phyloP scores from a whole-genome alignment of 2,888 invertebrate genomes.

The Drosophila buzzatii region DNA sequence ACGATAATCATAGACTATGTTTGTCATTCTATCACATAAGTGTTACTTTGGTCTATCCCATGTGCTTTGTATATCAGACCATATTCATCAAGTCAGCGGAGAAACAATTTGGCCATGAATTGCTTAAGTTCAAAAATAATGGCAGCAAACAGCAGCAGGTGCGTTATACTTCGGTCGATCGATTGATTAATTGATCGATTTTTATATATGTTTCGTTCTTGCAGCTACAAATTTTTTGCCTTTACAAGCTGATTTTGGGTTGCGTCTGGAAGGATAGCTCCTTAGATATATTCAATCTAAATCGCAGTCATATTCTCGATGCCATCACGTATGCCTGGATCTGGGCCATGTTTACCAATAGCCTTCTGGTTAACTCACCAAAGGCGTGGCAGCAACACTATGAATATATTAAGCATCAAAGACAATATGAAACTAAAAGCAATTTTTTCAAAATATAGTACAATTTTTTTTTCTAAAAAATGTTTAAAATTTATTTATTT shows the following conservation, averaged over 20 bases:
- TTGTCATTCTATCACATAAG: fast-evolving
- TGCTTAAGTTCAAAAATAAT: slow-evolving; percentile 23
- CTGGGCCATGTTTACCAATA: slow-evolving; percentile 52
- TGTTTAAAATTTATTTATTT: no score
- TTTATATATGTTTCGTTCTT: background rate
- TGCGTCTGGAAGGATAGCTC: background rate
- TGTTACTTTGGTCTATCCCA: slow-evolving; percentile 29
- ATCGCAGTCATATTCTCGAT: slow-evolving; percentile 32
- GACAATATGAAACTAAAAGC: background rate
- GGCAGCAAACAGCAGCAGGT: slow-evolving; percentile 29
- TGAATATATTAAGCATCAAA: background rate
- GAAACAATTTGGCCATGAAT: slow-evolving; percentile 34
- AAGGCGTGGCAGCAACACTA: slow-evolving; percentile 1
- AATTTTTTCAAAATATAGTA: background rate
- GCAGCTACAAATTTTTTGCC: slow-evolving; percentile 46
- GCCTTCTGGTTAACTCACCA: slow-evolving; percentile 38
- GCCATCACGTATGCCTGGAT: slow-evolving; percentile 37
- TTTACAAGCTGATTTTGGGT: slow-evolving; percentile 14
- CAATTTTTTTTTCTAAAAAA: no score
- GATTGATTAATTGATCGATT: background rate
- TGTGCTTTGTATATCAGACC: slow-evolving; percentile 25
- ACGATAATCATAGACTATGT: slow-evolving; percentile 6
- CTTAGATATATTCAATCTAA: slow-evolving; percentile 34
- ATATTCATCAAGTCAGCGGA: slow-evolving; percentile 24
- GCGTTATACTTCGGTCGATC: background rate